phyloP scores from a whole-genome alignment of 2,797 vertebrate species.

The Pristis pectinata region DNA sequence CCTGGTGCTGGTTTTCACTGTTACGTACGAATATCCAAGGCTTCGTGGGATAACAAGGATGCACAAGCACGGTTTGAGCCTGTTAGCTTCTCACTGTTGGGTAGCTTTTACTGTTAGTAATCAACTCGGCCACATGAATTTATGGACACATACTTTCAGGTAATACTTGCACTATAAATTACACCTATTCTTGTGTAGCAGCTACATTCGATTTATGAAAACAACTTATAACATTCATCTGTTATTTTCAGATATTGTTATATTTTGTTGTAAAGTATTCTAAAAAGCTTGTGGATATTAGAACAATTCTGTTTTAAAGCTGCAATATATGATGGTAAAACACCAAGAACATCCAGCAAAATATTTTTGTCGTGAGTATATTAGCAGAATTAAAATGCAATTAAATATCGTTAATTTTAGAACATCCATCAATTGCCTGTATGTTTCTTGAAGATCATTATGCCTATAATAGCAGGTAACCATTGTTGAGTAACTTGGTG shows the following conservation, averaged over 20 bases:
- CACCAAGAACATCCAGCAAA: neutral
- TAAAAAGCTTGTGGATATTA: slow-evolving; percentile 6
- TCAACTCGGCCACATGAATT: slow-evolving; percentile 35
- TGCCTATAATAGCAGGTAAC: neutral
- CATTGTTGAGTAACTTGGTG: neutral
- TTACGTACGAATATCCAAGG: slow-evolving; percentile 22
- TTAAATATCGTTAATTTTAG: neutral
- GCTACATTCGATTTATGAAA: slow-evolving; percentile 31
- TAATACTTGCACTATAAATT: slow-evolving; percentile 28
- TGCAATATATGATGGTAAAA: neutral
- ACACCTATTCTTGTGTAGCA: neutral
- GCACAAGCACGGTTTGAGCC: slow-evolving; percentile 36
- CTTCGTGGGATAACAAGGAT: slow-evolving; percentile 36
- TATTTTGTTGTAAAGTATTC: slow-evolving; percentile 19
- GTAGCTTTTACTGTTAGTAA: slow-evolving; percentile 35
- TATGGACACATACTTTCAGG: slow-evolving; percentile 36
- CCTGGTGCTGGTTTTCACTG: slow-evolving; percentile 31
- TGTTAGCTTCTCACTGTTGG: slow-evolving; percentile 31
- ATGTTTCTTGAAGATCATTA: neutral
- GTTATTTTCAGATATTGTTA: slow-evolving; percentile 22
- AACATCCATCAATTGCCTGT: neutral
- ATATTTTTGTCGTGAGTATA: neutral
- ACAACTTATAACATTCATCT: slow-evolving; percentile 17
- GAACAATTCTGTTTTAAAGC: slow-evolving; percentile 29
- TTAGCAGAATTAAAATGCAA: neutral